phyloP scores from a whole-genome alignment of 2,797 vertebrate genomes.

The Hapalemur alaotrensis region DNA sequence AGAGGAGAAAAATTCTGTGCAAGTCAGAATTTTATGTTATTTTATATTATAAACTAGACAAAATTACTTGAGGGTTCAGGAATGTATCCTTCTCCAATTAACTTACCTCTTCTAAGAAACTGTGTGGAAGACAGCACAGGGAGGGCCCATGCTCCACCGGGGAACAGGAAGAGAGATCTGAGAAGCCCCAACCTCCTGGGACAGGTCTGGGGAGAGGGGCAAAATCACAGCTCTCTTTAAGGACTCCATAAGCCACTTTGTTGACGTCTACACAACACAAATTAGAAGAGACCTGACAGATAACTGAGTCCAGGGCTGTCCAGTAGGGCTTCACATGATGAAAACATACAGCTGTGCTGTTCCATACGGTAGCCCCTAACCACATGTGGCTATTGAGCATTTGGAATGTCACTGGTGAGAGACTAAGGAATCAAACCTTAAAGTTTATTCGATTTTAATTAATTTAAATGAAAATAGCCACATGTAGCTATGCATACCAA shows the following conservation, averaged over 20 bases:
- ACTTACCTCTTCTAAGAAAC: constrained; percentile 19
- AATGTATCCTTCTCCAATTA: not conserved
- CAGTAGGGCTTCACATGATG: not conserved
- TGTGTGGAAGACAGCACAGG: not conserved
- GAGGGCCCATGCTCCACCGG: not conserved
- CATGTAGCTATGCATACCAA: not conserved
- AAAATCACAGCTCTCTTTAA: not conserved
- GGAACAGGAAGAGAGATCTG: not conserved
- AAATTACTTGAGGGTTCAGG: not conserved
- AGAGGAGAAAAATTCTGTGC: not conserved
- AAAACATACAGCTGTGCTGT: not conserved
- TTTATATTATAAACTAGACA: not conserved
- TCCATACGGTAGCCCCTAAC: not conserved
- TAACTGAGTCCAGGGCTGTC: not conserved
- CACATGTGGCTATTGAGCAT: not conserved
- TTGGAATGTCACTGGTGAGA: not conserved
- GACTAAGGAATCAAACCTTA: not conserved
- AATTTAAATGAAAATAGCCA: constrained; percentile 25
- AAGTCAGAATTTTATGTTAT: not conserved
- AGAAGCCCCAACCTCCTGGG: not conserved
- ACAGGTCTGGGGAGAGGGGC: too few species aligned
- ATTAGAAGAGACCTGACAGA: not conserved
- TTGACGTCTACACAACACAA: not conserved
- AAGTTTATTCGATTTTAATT: constrained; percentile 1
- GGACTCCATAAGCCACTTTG: not conserved